Evolutionary conservation across 2,113 vertebrate species (phyloP), one percentile per base, ranked within the genome.

Genomic region (Pterocles burchelli): DNA sequence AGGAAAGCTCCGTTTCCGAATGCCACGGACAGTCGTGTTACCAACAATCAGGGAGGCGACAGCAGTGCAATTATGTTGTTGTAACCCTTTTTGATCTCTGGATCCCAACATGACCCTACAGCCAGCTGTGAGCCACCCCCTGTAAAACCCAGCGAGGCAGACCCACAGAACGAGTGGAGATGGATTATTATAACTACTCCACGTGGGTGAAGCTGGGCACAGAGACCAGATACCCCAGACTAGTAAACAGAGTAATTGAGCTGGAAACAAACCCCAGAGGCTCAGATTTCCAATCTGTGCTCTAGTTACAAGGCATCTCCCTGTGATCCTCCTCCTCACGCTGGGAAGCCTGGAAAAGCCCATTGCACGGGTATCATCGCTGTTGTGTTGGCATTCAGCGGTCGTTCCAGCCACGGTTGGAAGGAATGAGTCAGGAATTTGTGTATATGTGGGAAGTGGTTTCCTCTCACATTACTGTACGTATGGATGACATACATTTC

Each of bases 371-470:
- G 41, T 85, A 79, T 85, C 66, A 72, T 25, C 38, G 73, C 33
- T 89, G 88, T 84, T 89, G 45, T 89, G 74, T 85, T 72, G 75
- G 92, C 52, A 95, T 94, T 92, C 80, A 87, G 90, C 80, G 86
- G 73, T 94, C 96, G 80, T 78, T 96, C 92, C 80, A 95, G 88
- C 88, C 80, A 68, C 83, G 1, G 95, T 89, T 70, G 46, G 95
- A 96, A 95, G 74, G 86, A 96, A 85, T 96, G 93, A 96, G 86
- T 96, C 95, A 95, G 86, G 88, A 92, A 78, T 88, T 90, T 90
- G 93, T 95, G 57, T 87, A 94, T 92, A 95, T 92, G 96, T 96
- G 95, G 95, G 96, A 96, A 96, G 93, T 72, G 58, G 83, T 95
- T 97, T 96, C 92, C 86, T 94, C 90, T 96, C 92, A 88, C 93